These are phyloP conservation scores for Sarcophaga bullata DNA, from an alignment of 1,140 invertebrate genomes.

Conservation along the genomic window DNA sequence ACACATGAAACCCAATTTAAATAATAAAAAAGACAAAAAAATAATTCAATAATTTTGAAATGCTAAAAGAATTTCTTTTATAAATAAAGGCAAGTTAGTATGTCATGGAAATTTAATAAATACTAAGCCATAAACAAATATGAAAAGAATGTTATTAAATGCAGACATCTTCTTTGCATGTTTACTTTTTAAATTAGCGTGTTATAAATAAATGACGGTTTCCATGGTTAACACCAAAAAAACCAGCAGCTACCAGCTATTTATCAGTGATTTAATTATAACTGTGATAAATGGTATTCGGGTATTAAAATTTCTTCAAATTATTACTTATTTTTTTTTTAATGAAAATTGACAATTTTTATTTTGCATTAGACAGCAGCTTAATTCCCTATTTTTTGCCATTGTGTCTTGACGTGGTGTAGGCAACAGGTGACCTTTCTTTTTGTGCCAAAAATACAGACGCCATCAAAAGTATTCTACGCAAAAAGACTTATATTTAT, in stretches of 20 bases:
- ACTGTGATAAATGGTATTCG: background rate
- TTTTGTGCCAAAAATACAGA: background rate
- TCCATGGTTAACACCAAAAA: background rate
- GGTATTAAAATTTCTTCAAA: background rate
- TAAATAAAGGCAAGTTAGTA: background rate
- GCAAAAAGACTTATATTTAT: background rate
- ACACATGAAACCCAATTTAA: background rate
- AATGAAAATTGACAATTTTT: background rate
- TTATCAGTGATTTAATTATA: background rate
- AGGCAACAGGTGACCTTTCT: background rate
- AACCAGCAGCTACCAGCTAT: too few relatives aligned
- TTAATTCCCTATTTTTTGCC: too few relatives aligned
- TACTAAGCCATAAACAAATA: background rate
- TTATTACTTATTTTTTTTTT: background rate
- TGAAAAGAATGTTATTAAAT: background rate
- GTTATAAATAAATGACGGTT: background rate
- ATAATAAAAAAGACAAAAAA: background rate
- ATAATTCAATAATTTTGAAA: background rate
- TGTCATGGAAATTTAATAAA: conserved; percentile 15
- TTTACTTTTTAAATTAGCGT: too few relatives aligned
- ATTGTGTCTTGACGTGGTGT: too few relatives aligned
- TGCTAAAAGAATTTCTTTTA: background rate
- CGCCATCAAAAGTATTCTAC: background rate
- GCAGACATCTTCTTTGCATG: too few relatives aligned
- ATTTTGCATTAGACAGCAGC: too few relatives aligned